Percentiles rank a stretch among this genome's conserved stretches.
Conservation (phyloP, 1,140 invertebrate species). For the Rhopalosiphum padi region DNA sequence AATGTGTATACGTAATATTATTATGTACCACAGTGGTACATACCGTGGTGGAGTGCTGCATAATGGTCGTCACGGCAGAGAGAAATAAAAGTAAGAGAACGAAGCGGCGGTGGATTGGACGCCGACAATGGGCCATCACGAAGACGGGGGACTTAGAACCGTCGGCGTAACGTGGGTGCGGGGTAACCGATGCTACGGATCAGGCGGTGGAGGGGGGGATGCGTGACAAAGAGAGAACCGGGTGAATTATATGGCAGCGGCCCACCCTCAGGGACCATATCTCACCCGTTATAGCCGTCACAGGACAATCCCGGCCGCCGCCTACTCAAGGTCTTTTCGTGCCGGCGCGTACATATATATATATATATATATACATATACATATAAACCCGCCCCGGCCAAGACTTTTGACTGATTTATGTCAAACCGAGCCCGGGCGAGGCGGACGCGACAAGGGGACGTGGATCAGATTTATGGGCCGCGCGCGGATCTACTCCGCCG, state of each 20-base stretch:
- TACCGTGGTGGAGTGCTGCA: neutral
- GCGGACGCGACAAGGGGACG: slow-evolving; percentile 52
- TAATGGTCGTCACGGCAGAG: neutral
- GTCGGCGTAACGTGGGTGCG: neutral
- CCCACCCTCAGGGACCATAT: slow-evolving; percentile 57
- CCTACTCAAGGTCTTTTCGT: slow-evolving; percentile 58
- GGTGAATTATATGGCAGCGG: slow-evolving; percentile 58
- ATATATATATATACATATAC: slow-evolving; percentile 21
- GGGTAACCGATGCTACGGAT: neutral
- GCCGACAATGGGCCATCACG: slow-evolving; percentile 56
- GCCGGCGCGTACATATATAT: slow-evolving; percentile 29
- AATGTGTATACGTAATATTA: neutral
- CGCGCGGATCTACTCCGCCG: slow-evolving; percentile 49
- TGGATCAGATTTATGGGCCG: slow-evolving; percentile 57
- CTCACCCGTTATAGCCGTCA: slow-evolving; percentile 58
- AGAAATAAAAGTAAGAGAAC: slow-evolving; percentile 43
- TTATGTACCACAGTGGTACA: neutral
- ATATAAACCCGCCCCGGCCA: slow-evolving; percentile 52
- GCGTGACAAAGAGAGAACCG: slow-evolving; percentile 58
- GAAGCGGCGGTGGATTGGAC: slow-evolving; percentile 29
- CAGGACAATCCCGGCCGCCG: slow-evolving; percentile 58
- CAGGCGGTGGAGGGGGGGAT: neutral
- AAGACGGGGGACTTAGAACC: slow-evolving; percentile 45
- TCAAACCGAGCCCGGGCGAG: slow-evolving; percentile 48
- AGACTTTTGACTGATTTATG: slow-evolving; percentile 58